phyloP scores from a whole-genome alignment of 2,888 invertebrate genomes.

The Pachycephus smyrnensis region DNA sequence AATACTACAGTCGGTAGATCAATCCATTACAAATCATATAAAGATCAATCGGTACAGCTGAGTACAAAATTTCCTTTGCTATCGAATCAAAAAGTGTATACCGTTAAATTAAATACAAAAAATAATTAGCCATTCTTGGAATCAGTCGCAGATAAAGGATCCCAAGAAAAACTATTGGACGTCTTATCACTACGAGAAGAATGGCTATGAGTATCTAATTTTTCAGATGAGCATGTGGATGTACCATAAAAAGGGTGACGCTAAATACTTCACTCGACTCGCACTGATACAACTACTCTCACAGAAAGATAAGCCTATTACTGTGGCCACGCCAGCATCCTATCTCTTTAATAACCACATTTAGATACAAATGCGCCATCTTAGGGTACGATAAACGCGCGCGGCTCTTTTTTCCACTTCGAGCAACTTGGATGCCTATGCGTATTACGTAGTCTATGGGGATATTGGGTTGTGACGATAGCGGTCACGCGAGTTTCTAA shows the following conservation, averaged over 20 bases:
- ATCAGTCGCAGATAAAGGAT: background rate
- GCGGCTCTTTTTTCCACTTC: background rate
- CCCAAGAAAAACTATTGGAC: background rate
- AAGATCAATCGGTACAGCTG: background rate
- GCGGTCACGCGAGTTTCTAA: background rate
- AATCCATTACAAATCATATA: background rate
- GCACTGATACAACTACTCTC: background rate
- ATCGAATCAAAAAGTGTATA: background rate
- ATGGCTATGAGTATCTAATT: background rate
- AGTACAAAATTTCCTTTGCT: background rate
- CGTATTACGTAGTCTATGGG: background rate
- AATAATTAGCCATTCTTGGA: background rate
- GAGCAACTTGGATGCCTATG: background rate
- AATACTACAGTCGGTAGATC: background rate
- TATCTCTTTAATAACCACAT: conserved; percentile 35
- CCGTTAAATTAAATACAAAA: background rate
- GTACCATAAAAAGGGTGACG: background rate
- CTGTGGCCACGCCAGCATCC: conserved; percentile 13
- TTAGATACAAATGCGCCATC: conserved; percentile 28
- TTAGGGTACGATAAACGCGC: background rate
- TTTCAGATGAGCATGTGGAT: background rate
- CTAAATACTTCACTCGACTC: background rate
- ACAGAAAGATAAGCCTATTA: conserved; percentile 21
- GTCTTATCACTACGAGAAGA: background rate
- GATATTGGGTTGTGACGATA: background rate